Conservation (phyloP, 2,113 vertebrate species). For the Nesoenas mayeri region DNA sequence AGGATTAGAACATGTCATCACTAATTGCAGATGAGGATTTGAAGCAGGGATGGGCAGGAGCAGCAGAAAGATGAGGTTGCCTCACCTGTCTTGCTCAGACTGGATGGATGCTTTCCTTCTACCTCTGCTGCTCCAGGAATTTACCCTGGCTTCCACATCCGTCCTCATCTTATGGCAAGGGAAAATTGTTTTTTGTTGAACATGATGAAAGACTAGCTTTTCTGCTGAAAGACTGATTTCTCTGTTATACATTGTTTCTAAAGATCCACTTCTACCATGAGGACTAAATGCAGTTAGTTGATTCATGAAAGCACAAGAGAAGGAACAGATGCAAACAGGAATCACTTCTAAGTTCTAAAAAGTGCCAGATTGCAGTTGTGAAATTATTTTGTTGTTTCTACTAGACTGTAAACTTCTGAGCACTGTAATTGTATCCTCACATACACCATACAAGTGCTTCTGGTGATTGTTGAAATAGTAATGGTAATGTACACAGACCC, state of each 20-base stretch:
- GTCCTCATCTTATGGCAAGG: not conserved
- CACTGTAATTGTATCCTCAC: not conserved
- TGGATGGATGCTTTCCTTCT: not conserved
- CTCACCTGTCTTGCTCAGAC: not conserved
- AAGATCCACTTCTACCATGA: not conserved
- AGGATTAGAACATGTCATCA: constrained; percentile 5
- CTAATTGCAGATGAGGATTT: constrained; percentile 20
- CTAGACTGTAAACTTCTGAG: not conserved
- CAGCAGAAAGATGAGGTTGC: not conserved
- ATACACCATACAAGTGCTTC: not conserved
- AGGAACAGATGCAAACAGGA: not conserved
- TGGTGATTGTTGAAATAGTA: not conserved
- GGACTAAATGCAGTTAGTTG: not conserved
- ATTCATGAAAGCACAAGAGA: not conserved
- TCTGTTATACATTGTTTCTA: not conserved
- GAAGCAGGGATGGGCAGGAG: not conserved
- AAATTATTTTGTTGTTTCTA: not conserved
- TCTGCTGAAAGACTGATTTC: not conserved
- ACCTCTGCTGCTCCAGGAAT: not conserved
- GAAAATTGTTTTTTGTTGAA: not conserved
- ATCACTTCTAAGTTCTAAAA: not conserved
- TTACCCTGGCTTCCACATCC: not conserved
- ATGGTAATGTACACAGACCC: not conserved
- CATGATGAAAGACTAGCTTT: not conserved
- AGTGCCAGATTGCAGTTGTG: not conserved